Evolutionary conservation across 1,140 invertebrate species (phyloP).

Genomic region (Microplitis demolitor): DNA sequence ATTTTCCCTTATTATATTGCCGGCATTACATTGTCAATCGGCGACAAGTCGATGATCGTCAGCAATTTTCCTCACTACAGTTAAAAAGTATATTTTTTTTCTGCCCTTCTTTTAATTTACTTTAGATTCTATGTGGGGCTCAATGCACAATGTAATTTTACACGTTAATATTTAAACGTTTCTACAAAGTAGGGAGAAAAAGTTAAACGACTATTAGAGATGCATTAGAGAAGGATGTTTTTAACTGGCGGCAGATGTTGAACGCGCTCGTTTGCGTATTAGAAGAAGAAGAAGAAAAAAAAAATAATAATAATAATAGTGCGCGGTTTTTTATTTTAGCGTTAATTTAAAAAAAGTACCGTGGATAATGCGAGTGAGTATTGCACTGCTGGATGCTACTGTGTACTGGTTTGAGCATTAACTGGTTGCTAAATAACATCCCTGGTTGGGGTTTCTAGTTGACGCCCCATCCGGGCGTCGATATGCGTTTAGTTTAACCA

Average conservation of each 20-base stretch:
- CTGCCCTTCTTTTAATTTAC: too few species aligned
- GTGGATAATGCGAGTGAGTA: constrained; percentile 18
- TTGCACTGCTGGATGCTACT: not conserved
- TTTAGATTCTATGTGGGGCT: too few species aligned
- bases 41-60: too few species aligned
- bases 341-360: not conserved
- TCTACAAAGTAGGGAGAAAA: not conserved
- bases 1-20: too few species aligned
- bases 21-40: too few species aligned
- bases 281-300: not conserved
- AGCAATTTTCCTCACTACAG: too few species aligned
- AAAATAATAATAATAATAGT: constrained; percentile 10
- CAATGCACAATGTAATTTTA: too few species aligned
- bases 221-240: not conserved
- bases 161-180: too few species aligned
- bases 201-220: not conserved
- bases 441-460: not conserved
- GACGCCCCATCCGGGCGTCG: constrained; percentile 16
- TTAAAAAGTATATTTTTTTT: too few species aligned
- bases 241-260: constrained; percentile 19
- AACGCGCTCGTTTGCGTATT: constrained; percentile 21
- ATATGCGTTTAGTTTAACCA: constrained; percentile 1
- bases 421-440: constrained; percentile 9
- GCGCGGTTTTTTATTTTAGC: not conserved
- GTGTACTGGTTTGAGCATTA: not conserved